Evolutionary conservation across 2,888 invertebrate species (phyloP), one percentile per base, ranked within the genome.

Genomic region (Smittia sp.): DNA sequence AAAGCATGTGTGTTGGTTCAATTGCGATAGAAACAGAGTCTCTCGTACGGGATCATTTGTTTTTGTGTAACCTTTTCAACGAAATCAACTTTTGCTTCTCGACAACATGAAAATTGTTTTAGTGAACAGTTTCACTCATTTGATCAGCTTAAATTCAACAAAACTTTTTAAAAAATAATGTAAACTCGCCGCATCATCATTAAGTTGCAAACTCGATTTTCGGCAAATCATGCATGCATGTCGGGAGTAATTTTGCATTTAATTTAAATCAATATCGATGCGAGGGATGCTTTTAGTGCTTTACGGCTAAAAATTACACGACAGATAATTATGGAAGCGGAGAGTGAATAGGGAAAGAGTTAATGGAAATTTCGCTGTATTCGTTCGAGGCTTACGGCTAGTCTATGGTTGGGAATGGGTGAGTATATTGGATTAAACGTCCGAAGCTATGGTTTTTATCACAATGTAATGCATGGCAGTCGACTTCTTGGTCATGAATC

Each of bases 221-320:
- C 15, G 2, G n/a, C 46, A 2, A 46, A 46, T 6, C 11, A 15
- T 46, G n/a, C 46, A 46, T 46, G 46, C 46, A 46, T 11, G 46
- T 46, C 46, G 46, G 32, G 52, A 58, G 63, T 63, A 27, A 63
- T 63, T 63, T 72, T 18, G 39, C 38, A 20, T 72, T 72, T 72
- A 72, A 72, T 72, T 69, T 72, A 72, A 72, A 72, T 58, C 72
- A 72, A 72, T 62, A 72, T 54, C 7, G 58, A 58, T 58, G 58
- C 9, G 20, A 22, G 58, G 58, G 58, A 18, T 20, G 58, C 58
- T 58, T 58, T 58, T 22, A 22, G 58, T 58, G 22, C 22, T 58
- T 22, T 58, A 9, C 20, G n/a, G 72, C 27, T 27, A 63, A 25
- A 63, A 46, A 27, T 27, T 63, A 27, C 13, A 27, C 27, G 63